These are phyloP conservation scores for Cichlasoma orientale DNA, from an alignment of 2,797 vertebrate species.

Conservation along the genomic window DNA sequence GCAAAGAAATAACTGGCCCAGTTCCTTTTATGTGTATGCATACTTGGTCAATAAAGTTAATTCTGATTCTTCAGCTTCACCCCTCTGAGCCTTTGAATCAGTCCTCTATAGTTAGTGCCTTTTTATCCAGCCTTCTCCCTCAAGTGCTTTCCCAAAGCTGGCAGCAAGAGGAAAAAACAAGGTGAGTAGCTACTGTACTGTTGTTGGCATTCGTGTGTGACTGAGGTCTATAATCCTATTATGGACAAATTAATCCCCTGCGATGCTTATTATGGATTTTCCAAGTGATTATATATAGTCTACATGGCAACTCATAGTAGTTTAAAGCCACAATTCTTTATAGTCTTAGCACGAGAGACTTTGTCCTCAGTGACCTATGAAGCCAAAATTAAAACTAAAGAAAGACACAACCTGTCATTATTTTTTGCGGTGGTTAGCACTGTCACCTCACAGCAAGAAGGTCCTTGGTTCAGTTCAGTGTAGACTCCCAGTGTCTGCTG, in stretches of 20 bases:
- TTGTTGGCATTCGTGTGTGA: conserved; percentile 46
- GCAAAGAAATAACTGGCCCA: too few species aligned
- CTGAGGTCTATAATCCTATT: conserved; percentile 51
- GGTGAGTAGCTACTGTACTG: background rate
- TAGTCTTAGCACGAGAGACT: background rate
- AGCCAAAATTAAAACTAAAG: background rate
- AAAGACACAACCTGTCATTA: background rate
- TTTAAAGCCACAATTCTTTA: conserved; percentile 18
- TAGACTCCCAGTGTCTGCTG: background rate
- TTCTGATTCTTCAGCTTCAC: background rate
- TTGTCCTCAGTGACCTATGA: background rate
- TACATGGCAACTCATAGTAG: conserved; percentile 38
- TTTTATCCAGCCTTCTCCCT: background rate
- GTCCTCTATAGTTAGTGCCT: background rate
- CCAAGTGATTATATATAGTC: conserved; percentile 26
- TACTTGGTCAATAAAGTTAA: too few species aligned
- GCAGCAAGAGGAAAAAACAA: background rate
- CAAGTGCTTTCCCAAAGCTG: background rate
- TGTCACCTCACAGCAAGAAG: background rate
- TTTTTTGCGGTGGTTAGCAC: background rate
- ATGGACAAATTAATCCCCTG: conserved; percentile 33
- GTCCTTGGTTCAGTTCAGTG: background rate
- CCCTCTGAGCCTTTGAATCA: background rate
- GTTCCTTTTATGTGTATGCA: too few species aligned
- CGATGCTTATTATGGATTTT: conserved; percentile 42